Percentiles rank a stretch among this genome's conserved stretches.
Evolutionary conservation across 2,888 invertebrate genomes (phyloP).

Genomic region (Zaprionus lineosus): DNA sequence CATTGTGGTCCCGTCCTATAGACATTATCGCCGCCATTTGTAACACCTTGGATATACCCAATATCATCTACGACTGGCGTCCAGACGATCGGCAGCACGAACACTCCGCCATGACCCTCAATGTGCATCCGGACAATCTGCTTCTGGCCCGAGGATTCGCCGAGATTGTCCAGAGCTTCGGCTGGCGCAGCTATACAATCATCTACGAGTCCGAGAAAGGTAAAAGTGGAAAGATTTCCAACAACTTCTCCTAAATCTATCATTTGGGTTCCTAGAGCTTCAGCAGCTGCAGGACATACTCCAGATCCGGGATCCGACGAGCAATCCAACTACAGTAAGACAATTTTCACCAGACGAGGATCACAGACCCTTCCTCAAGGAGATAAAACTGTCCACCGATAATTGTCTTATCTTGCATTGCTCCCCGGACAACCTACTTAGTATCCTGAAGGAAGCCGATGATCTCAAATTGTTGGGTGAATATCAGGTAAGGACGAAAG

Average conservation of each 20-base stretch:
- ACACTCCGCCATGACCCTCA: conserved; percentile 85
- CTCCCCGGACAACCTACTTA: conserved; percentile 86
- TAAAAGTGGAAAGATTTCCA: conserved; percentile 52
- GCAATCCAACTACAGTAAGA: conserved; percentile 87
- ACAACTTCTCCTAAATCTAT: too few species aligned
- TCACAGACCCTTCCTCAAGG: conserved; percentile 88
- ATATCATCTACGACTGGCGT: conserved; percentile 86
- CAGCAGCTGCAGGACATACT: conserved; percentile 90
- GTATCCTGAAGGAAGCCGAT: conserved; percentile 89
- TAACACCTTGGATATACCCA: conserved; percentile 86
- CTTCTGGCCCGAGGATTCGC: conserved; percentile 88
- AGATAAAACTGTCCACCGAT: conserved; percentile 88
- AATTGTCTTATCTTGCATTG: conserved; percentile 91
- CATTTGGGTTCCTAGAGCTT: conserved; percentile 84
- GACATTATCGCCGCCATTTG: conserved; percentile 84
- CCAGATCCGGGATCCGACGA: conserved; percentile 87
- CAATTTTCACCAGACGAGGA: conserved; percentile 85
- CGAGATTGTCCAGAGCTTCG: conserved; percentile 88
- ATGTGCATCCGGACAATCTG: conserved; percentile 88
- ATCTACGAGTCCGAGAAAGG: conserved; percentile 93
- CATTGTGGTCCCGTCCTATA: conserved; percentile 17
- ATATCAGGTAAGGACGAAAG: conserved; percentile 85
- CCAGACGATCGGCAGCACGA: conserved; percentile 79
- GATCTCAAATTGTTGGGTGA: conserved; percentile 92
- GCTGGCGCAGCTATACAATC: conserved; percentile 91